Conservation (phyloP, 1,140 invertebrate genomes). For the Penaeus chinensis region DNA sequence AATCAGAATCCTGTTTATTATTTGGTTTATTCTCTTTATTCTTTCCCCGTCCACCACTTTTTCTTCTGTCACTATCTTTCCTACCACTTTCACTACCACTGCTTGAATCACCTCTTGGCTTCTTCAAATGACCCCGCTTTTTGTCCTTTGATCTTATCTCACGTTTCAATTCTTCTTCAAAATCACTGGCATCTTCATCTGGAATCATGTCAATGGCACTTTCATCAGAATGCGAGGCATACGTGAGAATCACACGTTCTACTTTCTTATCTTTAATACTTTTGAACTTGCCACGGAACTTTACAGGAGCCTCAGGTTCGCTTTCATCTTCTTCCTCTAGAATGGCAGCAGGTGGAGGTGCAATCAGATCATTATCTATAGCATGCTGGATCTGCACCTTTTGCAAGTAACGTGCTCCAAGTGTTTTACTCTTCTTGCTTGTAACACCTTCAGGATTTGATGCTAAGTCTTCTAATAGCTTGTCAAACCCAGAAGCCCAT, state of each 20-base stretch:
- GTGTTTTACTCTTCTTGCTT: conserved; percentile 57
- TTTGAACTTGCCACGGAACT: conserved; percentile 62
- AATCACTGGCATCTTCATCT: conserved; percentile 63
- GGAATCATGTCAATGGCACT: conserved; percentile 63
- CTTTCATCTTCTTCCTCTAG: conserved; percentile 61
- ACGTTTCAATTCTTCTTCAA: conserved; percentile 60
- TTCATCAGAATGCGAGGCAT: conserved; percentile 63
- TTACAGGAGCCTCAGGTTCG: conserved; percentile 61
- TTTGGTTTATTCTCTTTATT: conserved; percentile 57
- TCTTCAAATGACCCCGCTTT: conserved; percentile 31
- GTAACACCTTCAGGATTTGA: conserved; percentile 54
- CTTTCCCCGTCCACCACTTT: conserved; percentile 28
- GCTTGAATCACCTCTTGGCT: conserved; percentile 27
- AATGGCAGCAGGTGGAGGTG: conserved; percentile 29
- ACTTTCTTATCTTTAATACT: conserved; percentile 63
- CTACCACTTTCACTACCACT: conserved; percentile 42
- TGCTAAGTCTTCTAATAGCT: conserved; percentile 56
- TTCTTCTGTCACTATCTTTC: conserved; percentile 7
- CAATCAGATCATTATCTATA: conserved; percentile 62
- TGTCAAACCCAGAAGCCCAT: conserved; percentile 52
- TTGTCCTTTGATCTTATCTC: conserved; percentile 57
- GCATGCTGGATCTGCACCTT: conserved; percentile 61
- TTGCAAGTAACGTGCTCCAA: conserved; percentile 58
- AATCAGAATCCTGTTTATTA: conserved; percentile 51
- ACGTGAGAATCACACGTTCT: conserved; percentile 60